These are phyloP conservation scores for Notothenia rossii DNA, from an alignment of 2,113 vertebrate genomes.

Conservation along the genomic window DNA sequence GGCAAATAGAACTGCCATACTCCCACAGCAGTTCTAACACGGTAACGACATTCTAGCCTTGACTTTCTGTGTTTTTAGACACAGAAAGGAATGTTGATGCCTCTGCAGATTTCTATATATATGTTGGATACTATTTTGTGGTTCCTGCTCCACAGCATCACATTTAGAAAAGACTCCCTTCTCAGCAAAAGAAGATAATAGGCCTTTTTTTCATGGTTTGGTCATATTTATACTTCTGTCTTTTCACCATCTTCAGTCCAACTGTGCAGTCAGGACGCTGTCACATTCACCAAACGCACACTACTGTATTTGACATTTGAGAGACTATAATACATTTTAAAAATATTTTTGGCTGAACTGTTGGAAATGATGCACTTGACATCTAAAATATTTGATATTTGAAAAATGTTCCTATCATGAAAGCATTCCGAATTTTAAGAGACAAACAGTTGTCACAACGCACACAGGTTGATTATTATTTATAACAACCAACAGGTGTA, in stretches of 20 bases:
- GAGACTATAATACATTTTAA: too few species aligned
- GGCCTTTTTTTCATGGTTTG: slow-evolving; percentile 10
- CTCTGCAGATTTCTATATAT: slow-evolving; percentile 32
- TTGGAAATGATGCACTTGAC: too few species aligned
- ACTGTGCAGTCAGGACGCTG: too few species aligned
- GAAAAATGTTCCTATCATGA: not conserved
- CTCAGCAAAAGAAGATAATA: slow-evolving; percentile 26
- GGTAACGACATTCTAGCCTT: not conserved
- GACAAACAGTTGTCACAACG: not conserved
- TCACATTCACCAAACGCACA: too few species aligned
- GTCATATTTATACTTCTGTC: not conserved
- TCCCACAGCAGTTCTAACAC: not conserved
- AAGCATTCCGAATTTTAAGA: not conserved
- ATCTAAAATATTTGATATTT: too few species aligned
- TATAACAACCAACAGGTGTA: not conserved
- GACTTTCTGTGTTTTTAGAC: slow-evolving; percentile 12
- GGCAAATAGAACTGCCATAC: not conserved
- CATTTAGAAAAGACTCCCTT: slow-evolving; percentile 27
- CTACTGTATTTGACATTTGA: too few species aligned
- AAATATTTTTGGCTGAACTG: too few species aligned
- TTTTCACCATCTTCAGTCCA: not conserved
- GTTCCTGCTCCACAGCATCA: slow-evolving; percentile 5
- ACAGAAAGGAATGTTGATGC: slow-evolving; percentile 40
- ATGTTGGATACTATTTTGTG: slow-evolving; percentile 36
- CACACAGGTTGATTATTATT: not conserved